A percentile compares a stretch with the other conserved stretches of the same genome.
Conservation (phyloP, 2,797 vertebrate genomes). For the Protonibea diacanthus region DNA sequence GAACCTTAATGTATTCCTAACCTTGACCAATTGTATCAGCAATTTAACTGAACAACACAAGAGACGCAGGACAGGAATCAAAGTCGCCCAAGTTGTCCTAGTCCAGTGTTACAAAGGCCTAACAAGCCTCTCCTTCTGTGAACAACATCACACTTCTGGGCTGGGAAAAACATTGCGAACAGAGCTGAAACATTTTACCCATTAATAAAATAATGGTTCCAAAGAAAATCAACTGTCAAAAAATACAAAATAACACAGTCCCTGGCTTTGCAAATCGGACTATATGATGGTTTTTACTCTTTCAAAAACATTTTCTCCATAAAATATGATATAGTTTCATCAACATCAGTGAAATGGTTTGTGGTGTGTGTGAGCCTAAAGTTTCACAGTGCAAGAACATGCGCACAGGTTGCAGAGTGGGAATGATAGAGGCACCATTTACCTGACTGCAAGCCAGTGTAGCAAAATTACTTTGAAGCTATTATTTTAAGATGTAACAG, state of each 20-base stretch:
- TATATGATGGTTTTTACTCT: background rate
- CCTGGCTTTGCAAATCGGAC: background rate
- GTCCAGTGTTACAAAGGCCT: background rate
- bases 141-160: background rate
- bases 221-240: background rate
- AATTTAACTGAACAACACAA: background rate
- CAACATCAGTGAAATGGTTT: no score
- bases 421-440: no score
- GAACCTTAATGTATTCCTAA: background rate
- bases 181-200: background rate
- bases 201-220: background rate
- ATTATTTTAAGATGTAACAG: no score
- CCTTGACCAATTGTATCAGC: background rate
- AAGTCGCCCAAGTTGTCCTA: no score
- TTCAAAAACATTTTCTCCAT: no score
- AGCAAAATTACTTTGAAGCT: no score
- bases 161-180: background rate
- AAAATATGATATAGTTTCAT: no score
- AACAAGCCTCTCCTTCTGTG: background rate
- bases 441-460: no score
- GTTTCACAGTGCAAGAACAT: no score
- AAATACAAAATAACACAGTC: background rate
- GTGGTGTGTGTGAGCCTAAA: no score
- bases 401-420: no score
- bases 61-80: background rate